These are phyloP conservation scores for Drosophila austrosaltans DNA, from an alignment of 2,888 invertebrate genomes.

Conservation along the genomic window DNA sequence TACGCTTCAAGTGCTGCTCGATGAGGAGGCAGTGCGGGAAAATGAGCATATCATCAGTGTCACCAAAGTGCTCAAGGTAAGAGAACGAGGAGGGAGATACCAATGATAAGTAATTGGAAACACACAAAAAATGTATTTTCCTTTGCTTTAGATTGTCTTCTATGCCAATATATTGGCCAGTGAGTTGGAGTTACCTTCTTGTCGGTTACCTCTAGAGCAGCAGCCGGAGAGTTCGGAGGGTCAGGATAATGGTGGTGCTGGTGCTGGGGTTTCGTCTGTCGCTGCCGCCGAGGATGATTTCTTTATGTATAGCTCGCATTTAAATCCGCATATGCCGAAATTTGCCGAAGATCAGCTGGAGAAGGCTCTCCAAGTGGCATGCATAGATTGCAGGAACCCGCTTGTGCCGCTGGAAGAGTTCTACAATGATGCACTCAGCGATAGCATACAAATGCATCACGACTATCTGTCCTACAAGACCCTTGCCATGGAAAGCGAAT, in stretches of 20 bases:
- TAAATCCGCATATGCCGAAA: constrained; percentile 78
- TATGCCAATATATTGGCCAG: constrained; percentile 95
- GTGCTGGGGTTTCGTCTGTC: constrained; percentile 58
- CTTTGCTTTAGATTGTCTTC: constrained; percentile 86
- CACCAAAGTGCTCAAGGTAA: constrained; percentile 93
- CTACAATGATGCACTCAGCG: constrained; percentile 96
- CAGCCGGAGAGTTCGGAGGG: constrained; percentile 40
- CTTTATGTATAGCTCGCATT: constrained; percentile 79
- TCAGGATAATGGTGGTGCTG: constrained; percentile 20
- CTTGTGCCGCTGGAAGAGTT: constrained; percentile 94
- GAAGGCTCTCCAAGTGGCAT: constrained; percentile 87
- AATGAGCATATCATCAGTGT: constrained; percentile 92
- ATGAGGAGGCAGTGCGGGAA: constrained; percentile 92
- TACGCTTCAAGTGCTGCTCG: constrained; percentile 92
- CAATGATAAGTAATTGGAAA: neutral
- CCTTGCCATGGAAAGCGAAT: constrained; percentile 81
- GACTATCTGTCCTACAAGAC: constrained; percentile 96
- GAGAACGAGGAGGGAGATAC: neutral
- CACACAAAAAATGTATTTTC: neutral
- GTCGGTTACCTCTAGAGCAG: constrained; percentile 63
- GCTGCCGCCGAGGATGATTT: constrained; percentile 81
- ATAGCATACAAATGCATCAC: constrained; percentile 96
- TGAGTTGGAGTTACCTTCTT: constrained; percentile 87
- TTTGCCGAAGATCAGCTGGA: constrained; percentile 85
- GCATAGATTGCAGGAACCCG: constrained; percentile 90